phyloP scores from a whole-genome alignment of 2,888 invertebrate genomes.

The Chaetogeoica ovagalla region DNA sequence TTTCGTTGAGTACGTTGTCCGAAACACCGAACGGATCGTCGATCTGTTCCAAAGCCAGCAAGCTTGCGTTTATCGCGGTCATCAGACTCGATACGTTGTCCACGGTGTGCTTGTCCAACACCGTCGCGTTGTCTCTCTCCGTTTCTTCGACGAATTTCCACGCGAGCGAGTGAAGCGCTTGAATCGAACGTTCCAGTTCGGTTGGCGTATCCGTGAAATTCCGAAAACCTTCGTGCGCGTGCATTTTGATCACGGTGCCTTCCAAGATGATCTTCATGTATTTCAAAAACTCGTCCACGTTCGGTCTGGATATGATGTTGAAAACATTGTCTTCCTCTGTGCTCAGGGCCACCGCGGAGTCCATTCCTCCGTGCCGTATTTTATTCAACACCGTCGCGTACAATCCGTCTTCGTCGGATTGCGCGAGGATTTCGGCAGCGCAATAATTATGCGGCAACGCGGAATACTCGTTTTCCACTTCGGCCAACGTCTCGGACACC shows the following conservation, averaged over 20 bases:
- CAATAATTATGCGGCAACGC: slow-evolving; percentile 1
- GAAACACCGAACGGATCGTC: slow-evolving; percentile 46
- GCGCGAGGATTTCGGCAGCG: not conserved
- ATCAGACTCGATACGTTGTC: slow-evolving; percentile 54
- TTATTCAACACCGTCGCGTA: slow-evolving; percentile 13
- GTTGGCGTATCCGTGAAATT: not conserved
- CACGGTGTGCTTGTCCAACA: slow-evolving; percentile 53
- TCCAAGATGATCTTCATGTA: slow-evolving; percentile 41
- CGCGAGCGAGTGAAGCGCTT: slow-evolving; percentile 32
- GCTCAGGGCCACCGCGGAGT: not conserved
- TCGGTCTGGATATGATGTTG: not conserved
- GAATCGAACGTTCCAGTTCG: slow-evolving; percentile 20
- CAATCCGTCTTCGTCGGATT: slow-evolving; percentile 12
- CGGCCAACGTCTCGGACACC: slow-evolving; percentile 31
- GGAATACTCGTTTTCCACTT: slow-evolving; percentile 17
- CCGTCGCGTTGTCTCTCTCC: slow-evolving; percentile 38
- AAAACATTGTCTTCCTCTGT: slow-evolving; percentile 16
- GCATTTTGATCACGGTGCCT: slow-evolving; percentile 26
- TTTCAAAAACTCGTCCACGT: slow-evolving; percentile 31
- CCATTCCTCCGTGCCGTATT: not conserved
- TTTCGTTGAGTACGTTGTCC: slow-evolving; percentile 31
- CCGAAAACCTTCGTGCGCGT: not conserved
- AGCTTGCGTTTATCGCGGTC: slow-evolving; percentile 43
- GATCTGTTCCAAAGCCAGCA: slow-evolving; percentile 31
- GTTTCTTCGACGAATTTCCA: slow-evolving; percentile 47